Base-by-base conservation (phyloP, 2,113 vertebrate genomes). In the Oxygymnocypris stewartii region DNA sequence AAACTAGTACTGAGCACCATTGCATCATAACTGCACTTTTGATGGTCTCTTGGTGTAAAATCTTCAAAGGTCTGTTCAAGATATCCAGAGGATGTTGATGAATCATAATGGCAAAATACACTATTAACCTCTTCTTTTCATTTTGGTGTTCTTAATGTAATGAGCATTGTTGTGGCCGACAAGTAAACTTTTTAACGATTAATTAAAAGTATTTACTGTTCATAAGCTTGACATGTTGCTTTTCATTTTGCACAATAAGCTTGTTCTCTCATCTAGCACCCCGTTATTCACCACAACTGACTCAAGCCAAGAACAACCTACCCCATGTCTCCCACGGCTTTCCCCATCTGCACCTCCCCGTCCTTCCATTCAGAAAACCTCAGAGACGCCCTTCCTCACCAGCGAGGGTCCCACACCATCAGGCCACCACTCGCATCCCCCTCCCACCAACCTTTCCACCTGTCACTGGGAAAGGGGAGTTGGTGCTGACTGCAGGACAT, bases 341-440 rank as follows among this genome's bases (percentile, higher is more conserved):
- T 13, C 89, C 89, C 69, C 92, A 92, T 88, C 88, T 94, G 37
- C 92, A 94, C 89, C 88, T 94, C 81, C 91, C 93, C 12, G 35
- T 67, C 44, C n/a, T 89, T 51, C 93, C 92, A 71, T 37, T 54
- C 84, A 91, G 91, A 28, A 89, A 90, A 40, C 2, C 54, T 20
- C 78, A 90, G 87, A 90, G 90, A 84, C 92, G 87, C 73, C 91
- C 89, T 35, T 91, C 89, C 8, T n/a, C 49, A 4, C 40, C 89
- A 47, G 71, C 88, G 79, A 51, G 79, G 1, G 18, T 82, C 0
- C 76, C 71, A 5, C 86, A 16, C 31, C 87, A 49, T 71, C 73
- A 79, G 18, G 37, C 35, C 57, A 61, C 37, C 42, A 23, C 42
- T 18, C 8, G 16, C 28, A 59, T 51, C 37, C 44, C 47, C 79